phyloP scores from a whole-genome alignment of 2,113 vertebrate genomes.

The Stigmatopora nigra region DNA sequence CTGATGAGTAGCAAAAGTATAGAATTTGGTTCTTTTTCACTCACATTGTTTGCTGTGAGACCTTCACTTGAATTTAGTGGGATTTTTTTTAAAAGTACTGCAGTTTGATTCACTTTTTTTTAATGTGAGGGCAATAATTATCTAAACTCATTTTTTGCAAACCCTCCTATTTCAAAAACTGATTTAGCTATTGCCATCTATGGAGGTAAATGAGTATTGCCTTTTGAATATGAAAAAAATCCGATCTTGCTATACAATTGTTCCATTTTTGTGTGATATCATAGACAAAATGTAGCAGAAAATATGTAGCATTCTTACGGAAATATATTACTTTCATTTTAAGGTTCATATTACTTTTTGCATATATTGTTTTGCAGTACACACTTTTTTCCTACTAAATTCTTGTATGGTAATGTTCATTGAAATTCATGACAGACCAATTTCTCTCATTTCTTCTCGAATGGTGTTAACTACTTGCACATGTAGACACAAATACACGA shows the following conservation, averaged over 20 bases:
- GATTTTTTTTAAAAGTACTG: background rate
- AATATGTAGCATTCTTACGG: background rate
- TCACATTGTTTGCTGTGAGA: background rate
- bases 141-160: no score
- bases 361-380: background rate
- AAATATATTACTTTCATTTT: background rate
- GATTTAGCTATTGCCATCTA: no score
- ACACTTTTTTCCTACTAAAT: background rate
- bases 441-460: background rate
- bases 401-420: background rate
- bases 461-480: background rate
- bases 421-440: background rate
- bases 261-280: no score
- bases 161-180: no score
- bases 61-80: background rate
- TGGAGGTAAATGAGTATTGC: no score
- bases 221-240: no score
- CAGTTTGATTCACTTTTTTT: background rate
- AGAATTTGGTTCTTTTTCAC: conserved; percentile 7
- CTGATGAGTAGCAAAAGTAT: conserved; percentile 18
- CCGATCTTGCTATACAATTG: no score
- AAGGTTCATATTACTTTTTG: background rate
- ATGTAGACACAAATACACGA: conserved; percentile 3
- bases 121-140: no score
- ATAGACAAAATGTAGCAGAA: background rate